Evolutionary conservation across 2,888 invertebrate genomes (phyloP).

Genomic region (Strigamia maritima): DNA sequence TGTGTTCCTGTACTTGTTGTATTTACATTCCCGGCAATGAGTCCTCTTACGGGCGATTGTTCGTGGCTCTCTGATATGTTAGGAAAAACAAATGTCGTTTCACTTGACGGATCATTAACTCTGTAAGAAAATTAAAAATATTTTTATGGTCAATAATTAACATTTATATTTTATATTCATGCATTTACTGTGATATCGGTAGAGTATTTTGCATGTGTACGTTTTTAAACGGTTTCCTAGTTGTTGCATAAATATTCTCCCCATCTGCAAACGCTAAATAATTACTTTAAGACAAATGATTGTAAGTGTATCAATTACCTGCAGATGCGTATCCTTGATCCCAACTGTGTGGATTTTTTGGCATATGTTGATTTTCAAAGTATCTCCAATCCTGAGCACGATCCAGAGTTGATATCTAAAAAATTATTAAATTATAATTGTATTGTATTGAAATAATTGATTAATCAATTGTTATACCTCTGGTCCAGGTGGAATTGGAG

Average conservation of each 20-base stretch:
- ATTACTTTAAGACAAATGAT: background rate
- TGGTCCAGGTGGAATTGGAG: background rate
- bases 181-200: background rate
- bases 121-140: background rate
- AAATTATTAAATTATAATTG: too few species aligned
- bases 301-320: background rate
- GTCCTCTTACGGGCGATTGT: background rate
- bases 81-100: conserved; percentile 30
- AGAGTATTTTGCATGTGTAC: background rate
- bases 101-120: background rate
- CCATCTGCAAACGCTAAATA: background rate
- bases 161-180: background rate
- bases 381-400: background rate
- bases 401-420: background rate
- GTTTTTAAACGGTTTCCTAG: background rate
- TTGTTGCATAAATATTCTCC: conserved; percentile 28
- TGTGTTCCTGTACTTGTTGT: background rate
- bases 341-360: background rate
- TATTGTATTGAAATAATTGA: too few species aligned
- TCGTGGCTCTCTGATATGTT: background rate
- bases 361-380: background rate
- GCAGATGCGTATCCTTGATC: background rate
- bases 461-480: background rate
- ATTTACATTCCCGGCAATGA: background rate
- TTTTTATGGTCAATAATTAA: background rate